Evolutionary conservation across 2,888 invertebrate species (phyloP).

Genomic region (Abrostola triplasia): DNA sequence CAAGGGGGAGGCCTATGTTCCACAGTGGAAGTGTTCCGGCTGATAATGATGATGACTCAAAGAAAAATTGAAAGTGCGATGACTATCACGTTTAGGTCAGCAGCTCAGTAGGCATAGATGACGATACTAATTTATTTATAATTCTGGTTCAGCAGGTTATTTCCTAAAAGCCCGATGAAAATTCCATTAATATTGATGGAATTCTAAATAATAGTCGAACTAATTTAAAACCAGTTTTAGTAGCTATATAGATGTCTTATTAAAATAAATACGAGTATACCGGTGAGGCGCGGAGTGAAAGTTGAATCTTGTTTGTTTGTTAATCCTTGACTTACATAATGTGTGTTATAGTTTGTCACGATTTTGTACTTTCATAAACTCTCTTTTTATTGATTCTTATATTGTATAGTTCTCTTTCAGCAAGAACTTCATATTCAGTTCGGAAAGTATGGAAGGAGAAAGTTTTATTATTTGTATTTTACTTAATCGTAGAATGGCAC

Average conservation of each 20-base stretch:
- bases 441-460: too few species aligned
- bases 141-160: slow-evolving; percentile 8
- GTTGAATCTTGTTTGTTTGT: slow-evolving; percentile 38
- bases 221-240: slow-evolving; percentile 13
- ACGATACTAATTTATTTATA: slow-evolving; percentile 3
- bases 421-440: not conserved
- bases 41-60: too few species aligned
- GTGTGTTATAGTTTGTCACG: slow-evolving; percentile 21
- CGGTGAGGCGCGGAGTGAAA: slow-evolving; percentile 35
- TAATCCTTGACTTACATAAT: slow-evolving; percentile 36
- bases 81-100: too few species aligned
- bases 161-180: not conserved
- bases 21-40: too few species aligned
- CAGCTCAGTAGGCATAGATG: slow-evolving; percentile 8
- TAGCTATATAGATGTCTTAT: slow-evolving; percentile 17
- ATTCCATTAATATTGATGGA: slow-evolving; percentile 23
- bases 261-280: slow-evolving; percentile 14
- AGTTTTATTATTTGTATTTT: too few species aligned
- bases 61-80: too few species aligned
- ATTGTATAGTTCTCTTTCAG: not conserved
- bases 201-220: slow-evolving; percentile 10
- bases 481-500: too few species aligned
- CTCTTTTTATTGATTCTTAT: slow-evolving; percentile 10
- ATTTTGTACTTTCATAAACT: slow-evolving; percentile 32
- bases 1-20: too few species aligned